Evolutionary conservation across 2,113 vertebrate genomes (phyloP), one percentile per base, ranked within the genome.

Genomic region (Semnopithecus entellus): DNA sequence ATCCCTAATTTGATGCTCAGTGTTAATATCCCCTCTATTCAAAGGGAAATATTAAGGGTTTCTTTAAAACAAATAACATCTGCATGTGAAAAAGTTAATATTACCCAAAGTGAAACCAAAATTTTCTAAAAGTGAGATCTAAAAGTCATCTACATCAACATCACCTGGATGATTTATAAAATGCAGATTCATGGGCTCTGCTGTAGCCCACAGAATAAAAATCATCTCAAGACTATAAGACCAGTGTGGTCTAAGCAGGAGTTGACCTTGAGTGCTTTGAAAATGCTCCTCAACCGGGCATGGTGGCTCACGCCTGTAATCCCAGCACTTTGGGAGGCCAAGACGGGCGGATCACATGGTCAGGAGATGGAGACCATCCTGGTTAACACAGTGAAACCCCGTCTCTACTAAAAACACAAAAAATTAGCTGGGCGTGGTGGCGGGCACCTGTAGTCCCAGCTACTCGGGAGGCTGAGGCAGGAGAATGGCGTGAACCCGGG

Each of bases 11-110:
- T 80, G 35, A 78, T 64, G 52, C 17, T 64, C 43, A 27, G 78
- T 57, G 23, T 92, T 52, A 55, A 52, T 50, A 70, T 45, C 20
- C 73, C 79, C 20, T 64, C 22, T 82, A 22, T 87, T 90, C 25
- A 80, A 50, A n/a, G 70, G 30, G 12, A 76, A 80, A 61, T 59
- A 70, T 35, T 45, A 61, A 94, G 25, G 27, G 16, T 38, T 94
- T 86, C 57, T 95, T 94, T 96, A n/a, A 91, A 91, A 70, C 17
- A 52, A 91, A 45, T 68, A 79, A 59, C 55, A 57, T 52, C n/a
- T 94, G 13, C 50, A 38, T 81, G 27, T 59, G 72, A 83, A 82
- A 88, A 8, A 14, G 50, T 64, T 79, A 86, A 72, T 38, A 32
- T 66, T 83, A 82, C 12, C n/a, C 22, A 17, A 72, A 80, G 12